Evolutionary conservation across 2,113 vertebrate species (phyloP).

Genomic region (Myotis lucifugus): DNA sequence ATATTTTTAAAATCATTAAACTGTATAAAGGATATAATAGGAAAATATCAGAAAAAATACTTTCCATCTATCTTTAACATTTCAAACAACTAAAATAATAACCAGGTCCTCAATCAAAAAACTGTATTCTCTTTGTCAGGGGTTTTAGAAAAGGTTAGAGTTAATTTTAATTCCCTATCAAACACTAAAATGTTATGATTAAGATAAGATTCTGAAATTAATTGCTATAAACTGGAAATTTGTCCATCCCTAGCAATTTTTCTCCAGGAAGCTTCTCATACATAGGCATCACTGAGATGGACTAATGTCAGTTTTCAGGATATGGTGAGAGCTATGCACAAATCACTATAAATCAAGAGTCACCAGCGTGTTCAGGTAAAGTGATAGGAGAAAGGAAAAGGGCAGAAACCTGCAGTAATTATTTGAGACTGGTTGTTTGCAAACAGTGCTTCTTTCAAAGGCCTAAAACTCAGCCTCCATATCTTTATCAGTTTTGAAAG

Average conservation of each 20-base stretch:
- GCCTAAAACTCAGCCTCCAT: neutral
- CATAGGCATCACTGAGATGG: neutral
- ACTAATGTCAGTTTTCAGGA: neutral
- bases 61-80: neutral
- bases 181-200: neutral
- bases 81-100: neutral
- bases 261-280: neutral
- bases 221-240: neutral
- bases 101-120: neutral
- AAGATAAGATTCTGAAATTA: neutral
- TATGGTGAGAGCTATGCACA: neutral
- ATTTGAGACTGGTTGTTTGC: neutral
- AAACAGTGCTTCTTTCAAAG: neutral
- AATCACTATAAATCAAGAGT: neutral
- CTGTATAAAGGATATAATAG: neutral
- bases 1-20: constrained; percentile 27
- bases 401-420: no score
- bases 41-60: neutral
- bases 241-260: neutral
- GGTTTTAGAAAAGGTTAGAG: neutral
- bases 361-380: no score
- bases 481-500: neutral
- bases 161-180: neutral
- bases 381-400: neutral
- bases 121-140: neutral